Conservation (phyloP, 2,888 invertebrate species). For the Trachelus stipa region DNA sequence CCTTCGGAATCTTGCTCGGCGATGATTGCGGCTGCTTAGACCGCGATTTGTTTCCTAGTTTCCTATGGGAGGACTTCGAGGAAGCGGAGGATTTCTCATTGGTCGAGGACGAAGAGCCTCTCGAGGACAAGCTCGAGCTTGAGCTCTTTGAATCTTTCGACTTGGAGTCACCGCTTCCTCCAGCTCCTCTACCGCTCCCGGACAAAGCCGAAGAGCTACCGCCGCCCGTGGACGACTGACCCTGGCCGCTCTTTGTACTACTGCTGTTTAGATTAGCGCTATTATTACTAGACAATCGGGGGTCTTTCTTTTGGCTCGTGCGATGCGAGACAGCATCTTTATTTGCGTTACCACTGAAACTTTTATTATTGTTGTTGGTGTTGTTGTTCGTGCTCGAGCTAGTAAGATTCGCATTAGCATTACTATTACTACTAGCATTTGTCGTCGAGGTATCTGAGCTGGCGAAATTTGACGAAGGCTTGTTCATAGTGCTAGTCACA, state of each 20-base stretch:
- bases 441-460: constrained; percentile 49
- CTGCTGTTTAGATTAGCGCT: constrained; percentile 50
- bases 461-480: constrained; percentile 52
- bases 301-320: constrained; percentile 63
- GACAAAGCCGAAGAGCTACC: constrained; percentile 39
- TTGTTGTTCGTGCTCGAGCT: constrained; percentile 39
- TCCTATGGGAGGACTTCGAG: constrained; percentile 60
- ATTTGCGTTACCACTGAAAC: constrained; percentile 54
- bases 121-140: constrained; percentile 44
- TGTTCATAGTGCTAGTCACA: constrained; percentile 56
- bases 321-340: constrained; percentile 63
- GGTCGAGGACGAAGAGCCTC: constrained; percentile 54
- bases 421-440: constrained; percentile 56
- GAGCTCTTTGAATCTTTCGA: constrained; percentile 50
- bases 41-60: constrained; percentile 59
- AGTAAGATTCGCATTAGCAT: constrained; percentile 50
- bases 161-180: constrained; percentile 39
- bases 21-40: constrained; percentile 52
- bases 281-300: constrained; percentile 61
- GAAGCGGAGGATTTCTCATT: constrained; percentile 49
- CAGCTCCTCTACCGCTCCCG: constrained; percentile 17
- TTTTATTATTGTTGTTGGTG: constrained; percentile 59
- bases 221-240: constrained; percentile 39
- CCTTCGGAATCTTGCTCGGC: constrained; percentile 53
- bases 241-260: constrained; percentile 32